Percentiles rank a stretch among this genome's conserved stretches.
Conservation (phyloP, 1,140 invertebrate genomes). For the Caenorhabditis latens region DNA sequence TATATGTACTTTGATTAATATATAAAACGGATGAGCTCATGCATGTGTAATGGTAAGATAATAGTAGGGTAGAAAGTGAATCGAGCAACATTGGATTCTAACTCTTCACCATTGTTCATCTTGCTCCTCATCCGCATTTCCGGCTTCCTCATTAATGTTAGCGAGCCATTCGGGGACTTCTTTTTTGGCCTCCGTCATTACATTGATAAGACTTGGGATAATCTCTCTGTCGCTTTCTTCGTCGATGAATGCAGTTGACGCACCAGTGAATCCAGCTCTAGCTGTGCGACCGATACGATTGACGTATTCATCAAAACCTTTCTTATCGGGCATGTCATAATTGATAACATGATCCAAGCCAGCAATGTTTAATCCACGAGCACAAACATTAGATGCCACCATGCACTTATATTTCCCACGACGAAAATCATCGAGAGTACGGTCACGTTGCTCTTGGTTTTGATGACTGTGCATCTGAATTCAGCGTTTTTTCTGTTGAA, state of each 20-base stretch:
- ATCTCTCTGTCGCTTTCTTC: slow-evolving; percentile 19
- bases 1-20: no score
- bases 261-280: slow-evolving; percentile 29
- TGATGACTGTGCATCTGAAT: slow-evolving; percentile 27
- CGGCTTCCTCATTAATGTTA: not conserved
- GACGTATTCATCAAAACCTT: slow-evolving; percentile 1
- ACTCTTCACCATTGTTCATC: not conserved
- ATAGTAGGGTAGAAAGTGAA: no score
- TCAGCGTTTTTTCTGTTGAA: no score
- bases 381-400: slow-evolving; percentile 21
- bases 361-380: slow-evolving; percentile 34
- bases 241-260: not conserved
- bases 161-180: slow-evolving; percentile 1
- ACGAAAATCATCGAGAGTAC: slow-evolving; percentile 14
- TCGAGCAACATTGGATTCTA: no score
- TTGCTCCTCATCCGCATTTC: not conserved
- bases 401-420: slow-evolving; percentile 8
- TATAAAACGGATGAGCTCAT: no score
- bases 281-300: slow-evolving; percentile 9
- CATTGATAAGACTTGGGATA: not conserved
- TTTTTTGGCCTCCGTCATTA: not conserved
- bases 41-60: no score
- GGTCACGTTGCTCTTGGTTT: slow-evolving; percentile 31
- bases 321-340: not conserved
- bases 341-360: slow-evolving; percentile 25